phyloP scores from a whole-genome alignment of 1,140 invertebrate genomes.

The Lanistes nyassanus region DNA sequence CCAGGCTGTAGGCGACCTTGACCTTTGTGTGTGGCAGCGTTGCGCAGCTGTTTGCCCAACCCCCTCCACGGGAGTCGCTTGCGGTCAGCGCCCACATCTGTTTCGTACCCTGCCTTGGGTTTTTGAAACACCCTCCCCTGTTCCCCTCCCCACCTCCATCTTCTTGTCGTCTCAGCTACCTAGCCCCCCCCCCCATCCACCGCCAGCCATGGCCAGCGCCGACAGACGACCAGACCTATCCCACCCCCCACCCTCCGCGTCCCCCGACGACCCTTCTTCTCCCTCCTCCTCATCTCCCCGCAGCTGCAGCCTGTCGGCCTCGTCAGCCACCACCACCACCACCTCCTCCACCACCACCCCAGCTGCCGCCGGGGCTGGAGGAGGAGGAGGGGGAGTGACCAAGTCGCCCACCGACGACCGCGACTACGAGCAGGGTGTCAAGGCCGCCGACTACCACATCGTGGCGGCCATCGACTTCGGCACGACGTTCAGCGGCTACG shows the following conservation, averaged over 20 bases:
- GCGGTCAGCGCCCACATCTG: no score
- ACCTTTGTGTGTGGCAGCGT: no score
- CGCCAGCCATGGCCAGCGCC: background rate
- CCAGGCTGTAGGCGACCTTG: no score
- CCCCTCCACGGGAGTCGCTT: no score
- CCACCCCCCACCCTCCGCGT: background rate
- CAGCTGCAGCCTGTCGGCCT: background rate
- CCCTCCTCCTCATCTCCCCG: background rate
- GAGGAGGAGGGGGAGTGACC: background rate
- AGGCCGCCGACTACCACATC: constrained; percentile 56
- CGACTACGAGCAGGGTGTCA: constrained; percentile 30
- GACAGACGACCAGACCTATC: background rate
- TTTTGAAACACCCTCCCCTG: no score
- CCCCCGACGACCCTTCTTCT: background rate
- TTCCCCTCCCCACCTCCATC: background rate
- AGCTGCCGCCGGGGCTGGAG: background rate
- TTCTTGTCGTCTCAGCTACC: background rate
- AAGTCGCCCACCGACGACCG: constrained; percentile 6
- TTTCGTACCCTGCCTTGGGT: no score
- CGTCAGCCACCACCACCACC: constrained; percentile 2
- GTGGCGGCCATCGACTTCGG: constrained; percentile 76
- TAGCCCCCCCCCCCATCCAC: background rate
- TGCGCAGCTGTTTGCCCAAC: no score
- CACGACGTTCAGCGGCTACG: constrained; percentile 75
- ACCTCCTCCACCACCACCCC: background rate